Evolutionary conservation across 1,140 invertebrate species (phyloP).

Genomic region (Acromyrmex heyeri): DNA sequence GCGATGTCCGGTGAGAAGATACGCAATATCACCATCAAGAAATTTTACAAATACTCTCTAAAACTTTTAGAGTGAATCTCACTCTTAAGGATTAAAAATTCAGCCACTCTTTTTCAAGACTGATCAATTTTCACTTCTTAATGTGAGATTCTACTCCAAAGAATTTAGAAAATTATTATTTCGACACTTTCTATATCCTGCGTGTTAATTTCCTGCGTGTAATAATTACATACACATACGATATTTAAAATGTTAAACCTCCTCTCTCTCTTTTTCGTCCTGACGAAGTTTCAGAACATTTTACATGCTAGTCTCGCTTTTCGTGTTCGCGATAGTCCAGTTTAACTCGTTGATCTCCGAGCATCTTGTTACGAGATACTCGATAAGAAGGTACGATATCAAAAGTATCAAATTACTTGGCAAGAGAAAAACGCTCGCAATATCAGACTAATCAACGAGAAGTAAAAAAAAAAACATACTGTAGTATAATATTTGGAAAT

Average conservation of each 20-base stretch:
- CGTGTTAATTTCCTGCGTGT: not conserved
- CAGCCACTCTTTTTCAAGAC: too few species aligned
- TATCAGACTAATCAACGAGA: not conserved
- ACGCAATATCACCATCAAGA: not conserved
- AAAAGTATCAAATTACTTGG: slow-evolving; percentile 22
- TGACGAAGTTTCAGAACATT: not conserved
- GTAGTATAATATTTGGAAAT: not conserved
- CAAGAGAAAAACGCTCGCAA: not conserved
- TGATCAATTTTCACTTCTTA: too few species aligned
- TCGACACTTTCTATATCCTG: not conserved
- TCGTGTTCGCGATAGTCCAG: not conserved
- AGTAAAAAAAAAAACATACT: not conserved
- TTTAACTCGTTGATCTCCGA: slow-evolving; percentile 12
- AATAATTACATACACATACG: slow-evolving; percentile 8
- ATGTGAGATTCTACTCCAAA: too few species aligned
- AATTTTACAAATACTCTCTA: not conserved
- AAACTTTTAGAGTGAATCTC: too few species aligned
- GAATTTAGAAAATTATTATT: too few species aligned
- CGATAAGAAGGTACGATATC: slow-evolving; percentile 5
- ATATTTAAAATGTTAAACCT: slow-evolving; percentile 10
- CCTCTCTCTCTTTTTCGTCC: not conserved
- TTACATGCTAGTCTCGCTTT: slow-evolving; percentile 21
- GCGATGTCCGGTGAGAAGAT: not conserved
- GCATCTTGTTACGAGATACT: slow-evolving; percentile 17
- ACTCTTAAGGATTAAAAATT: too few species aligned